Base-by-base conservation (phyloP, 35 echinoderm and acorn worm species). In the Apostichopus japonicus region DNA sequence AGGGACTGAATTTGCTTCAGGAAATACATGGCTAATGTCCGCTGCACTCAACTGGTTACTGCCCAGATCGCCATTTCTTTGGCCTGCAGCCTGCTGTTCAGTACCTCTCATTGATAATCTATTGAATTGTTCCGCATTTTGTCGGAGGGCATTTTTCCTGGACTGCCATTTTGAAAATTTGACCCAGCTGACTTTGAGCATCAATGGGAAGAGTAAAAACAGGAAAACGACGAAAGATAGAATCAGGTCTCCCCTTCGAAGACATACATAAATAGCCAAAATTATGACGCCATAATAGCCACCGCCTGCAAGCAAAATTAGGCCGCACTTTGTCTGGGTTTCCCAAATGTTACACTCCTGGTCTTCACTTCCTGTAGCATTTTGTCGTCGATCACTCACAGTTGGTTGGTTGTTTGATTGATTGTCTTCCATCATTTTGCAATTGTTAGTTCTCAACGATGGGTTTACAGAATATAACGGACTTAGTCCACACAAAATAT, bases 131-230 rank as follows among this genome's bases (percentile, higher is more conserved):
- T 17, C 78, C 22, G 78, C 78, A 23, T 80, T 80, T 19, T 11
- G 78, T 11, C 23, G 78, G 23, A 80, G 78, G 22, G 11, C 51
- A 11, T 80, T 6, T 53, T 80, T 80, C 78, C 1, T 14, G 6
- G 78, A 19, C 78, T 80, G 23, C 78, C 78, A 80, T 24, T 53
- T 80, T 23, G 23, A 53, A 53, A 80, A 80, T 23, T 80, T 80
- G 14, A 11, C 22, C 78, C 78, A 80, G 6, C 23, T 5, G 23
- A 80, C 23, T 53, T 80, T 80, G 78, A 80, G 51, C 22, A 6
- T 19, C 78, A 53, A 24, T 11, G 78, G 78, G 78, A 80, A 13
- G 16, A 80, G 51, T 23, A 80, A 4, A 80, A 80, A 80, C 10
- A 80, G 23, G 51, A 80, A 80, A 10, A 80, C 11, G 23, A 80